A percentile compares a stretch with the other conserved stretches of the same genome.
Conservation (phyloP, 2,113 vertebrate species). For the Ciconia maguari region DNA sequence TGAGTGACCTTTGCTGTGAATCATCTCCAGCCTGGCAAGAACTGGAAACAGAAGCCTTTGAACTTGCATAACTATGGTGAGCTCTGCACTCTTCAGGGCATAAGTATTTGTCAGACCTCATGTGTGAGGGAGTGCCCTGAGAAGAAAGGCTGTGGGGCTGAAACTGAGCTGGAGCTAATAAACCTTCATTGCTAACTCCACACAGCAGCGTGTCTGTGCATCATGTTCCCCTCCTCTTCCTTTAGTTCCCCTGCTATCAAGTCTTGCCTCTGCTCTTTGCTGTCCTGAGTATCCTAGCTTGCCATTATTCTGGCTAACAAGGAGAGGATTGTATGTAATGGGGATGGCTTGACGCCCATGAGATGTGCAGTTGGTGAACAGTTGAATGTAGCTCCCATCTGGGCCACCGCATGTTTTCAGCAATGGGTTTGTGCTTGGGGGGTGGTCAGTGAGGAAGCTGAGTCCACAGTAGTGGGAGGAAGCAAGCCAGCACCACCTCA, state of each 20-base stretch:
- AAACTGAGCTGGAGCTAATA: neutral
- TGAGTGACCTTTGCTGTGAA: neutral
- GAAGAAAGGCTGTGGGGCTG: neutral
- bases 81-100: neutral
- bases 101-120: neutral
- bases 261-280: neutral
- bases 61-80: neutral
- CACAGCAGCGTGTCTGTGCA: rapidly evolving
- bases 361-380: neutral
- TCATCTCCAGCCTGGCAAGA: neutral
- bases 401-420: rapidly evolving
- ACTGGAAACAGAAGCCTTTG: neutral
- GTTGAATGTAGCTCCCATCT: neutral
- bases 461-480: neutral
- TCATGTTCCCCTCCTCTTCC: neutral
- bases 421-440: neutral
- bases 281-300: neutral
- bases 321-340: neutral
- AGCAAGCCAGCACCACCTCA: neutral
- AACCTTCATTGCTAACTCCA: neutral
- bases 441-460: neutral
- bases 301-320: neutral
- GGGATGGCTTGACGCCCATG: neutral
- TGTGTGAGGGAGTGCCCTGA: neutral
- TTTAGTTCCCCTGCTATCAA: neutral